Percentiles rank a stretch among this genome's conserved stretches.
phyloP scores from a whole-genome alignment of 2,888 invertebrate species.

The Tenodera sinensis region DNA sequence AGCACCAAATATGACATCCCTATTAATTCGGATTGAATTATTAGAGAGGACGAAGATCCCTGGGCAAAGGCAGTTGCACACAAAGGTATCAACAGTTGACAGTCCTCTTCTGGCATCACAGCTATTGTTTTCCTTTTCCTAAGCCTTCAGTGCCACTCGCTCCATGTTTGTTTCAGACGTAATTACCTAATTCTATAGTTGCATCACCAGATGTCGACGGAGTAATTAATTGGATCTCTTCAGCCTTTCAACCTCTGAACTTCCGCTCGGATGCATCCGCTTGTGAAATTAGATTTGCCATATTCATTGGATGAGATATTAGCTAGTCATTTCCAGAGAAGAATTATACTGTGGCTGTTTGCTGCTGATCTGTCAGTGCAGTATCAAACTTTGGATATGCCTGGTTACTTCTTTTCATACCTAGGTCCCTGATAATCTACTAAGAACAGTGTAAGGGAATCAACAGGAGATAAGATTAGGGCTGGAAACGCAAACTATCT shows the following conservation, averaged over 20 bases:
- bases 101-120: not conserved
- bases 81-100: not conserved
- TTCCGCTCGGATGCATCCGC: not conserved
- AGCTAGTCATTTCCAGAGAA: not conserved
- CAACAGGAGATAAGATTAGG: too few species aligned
- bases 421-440: too few species aligned
- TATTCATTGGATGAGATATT: not conserved
- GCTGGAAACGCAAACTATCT: too few species aligned
- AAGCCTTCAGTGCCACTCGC: not conserved
- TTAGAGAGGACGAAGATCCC: not conserved
- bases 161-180: not conserved
- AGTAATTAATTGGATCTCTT: conserved; percentile 1
- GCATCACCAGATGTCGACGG: not conserved
- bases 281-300: not conserved
- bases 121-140: not conserved
- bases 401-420: not conserved
- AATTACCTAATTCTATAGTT: conserved; percentile 1
- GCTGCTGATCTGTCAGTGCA: not conserved
- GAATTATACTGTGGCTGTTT: not conserved
- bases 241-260: not conserved
- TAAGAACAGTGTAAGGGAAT: too few species aligned
- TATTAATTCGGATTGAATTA: not conserved
- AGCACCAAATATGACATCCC: too few species aligned
- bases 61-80: not conserved
- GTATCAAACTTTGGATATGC: not conserved